phyloP scores from a whole-genome alignment of 2,797 vertebrate species.

The Mormyrops attenuatus region DNA sequence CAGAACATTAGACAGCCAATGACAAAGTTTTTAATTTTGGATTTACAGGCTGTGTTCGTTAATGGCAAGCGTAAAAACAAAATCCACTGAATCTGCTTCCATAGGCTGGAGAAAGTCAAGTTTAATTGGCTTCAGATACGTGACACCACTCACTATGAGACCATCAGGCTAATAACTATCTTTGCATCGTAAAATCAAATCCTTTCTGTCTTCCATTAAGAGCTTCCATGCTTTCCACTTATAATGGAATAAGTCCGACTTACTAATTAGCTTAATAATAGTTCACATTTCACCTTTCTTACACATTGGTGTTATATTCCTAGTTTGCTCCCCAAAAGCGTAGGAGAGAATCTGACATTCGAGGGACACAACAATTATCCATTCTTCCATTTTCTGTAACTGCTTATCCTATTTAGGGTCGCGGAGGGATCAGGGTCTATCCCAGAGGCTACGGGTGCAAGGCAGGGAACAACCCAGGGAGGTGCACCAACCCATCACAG shows the following conservation, averaged over 20 bases:
- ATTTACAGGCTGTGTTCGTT: not conserved
- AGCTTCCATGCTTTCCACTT: not conserved
- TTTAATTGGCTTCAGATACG: not conserved
- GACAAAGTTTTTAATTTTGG: not conserved
- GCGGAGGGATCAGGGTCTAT: not conserved
- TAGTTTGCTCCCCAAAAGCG: not conserved
- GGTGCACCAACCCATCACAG: not conserved
- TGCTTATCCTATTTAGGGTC: not conserved
- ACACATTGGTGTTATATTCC: not conserved
- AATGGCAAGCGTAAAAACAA: not conserved
- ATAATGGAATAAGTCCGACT: not conserved
- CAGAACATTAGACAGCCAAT: not conserved
- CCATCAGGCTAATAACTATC: not conserved
- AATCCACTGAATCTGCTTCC: not conserved
- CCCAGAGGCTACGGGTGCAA: not conserved
- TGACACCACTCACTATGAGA: not conserved
- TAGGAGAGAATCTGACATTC: not conserved
- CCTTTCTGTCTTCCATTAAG: not conserved
- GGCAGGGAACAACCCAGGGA: not conserved
- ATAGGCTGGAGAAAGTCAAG: not conserved
- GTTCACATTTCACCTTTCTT: not conserved
- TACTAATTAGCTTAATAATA: not conserved
- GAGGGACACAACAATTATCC: not conserved
- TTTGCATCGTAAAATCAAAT: not conserved
- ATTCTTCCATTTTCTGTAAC: not conserved